Conservation (phyloP, 2,888 invertebrate species). For the Anoplius nigerrimus region DNA sequence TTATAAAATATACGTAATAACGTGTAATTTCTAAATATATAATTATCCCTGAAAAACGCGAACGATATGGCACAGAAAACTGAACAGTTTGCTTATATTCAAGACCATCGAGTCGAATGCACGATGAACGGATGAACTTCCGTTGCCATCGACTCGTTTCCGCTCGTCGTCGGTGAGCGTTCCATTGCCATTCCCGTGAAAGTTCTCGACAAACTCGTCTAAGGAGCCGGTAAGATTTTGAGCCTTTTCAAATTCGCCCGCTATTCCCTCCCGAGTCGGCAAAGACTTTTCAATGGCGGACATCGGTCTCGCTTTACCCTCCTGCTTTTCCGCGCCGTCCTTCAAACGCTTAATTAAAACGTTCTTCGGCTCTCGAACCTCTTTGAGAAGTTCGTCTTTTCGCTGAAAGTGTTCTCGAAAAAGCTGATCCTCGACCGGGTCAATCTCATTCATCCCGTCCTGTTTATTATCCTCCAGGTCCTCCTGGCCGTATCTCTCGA, state of each 20-base stretch:
- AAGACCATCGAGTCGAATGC: constrained; percentile 48
- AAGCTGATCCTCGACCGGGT: not conserved
- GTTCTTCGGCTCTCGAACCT: too few relatives aligned
- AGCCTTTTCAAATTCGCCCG: constrained; percentile 51
- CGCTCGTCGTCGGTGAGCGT: constrained; percentile 23
- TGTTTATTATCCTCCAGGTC: too few relatives aligned
- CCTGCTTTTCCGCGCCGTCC: not conserved
- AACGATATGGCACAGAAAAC: constrained; percentile 50
- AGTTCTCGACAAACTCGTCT: constrained; percentile 55
- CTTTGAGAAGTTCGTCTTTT: too few relatives aligned
- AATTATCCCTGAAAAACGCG: constrained; percentile 26
- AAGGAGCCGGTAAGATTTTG: constrained; percentile 57
- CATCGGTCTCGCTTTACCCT: not conserved
- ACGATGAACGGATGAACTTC: constrained; percentile 16
- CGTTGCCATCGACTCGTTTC: constrained; percentile 14
- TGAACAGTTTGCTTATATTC: constrained; percentile 60
- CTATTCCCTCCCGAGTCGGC: constrained; percentile 56
- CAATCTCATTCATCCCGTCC: too few relatives aligned
- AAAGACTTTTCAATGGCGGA: constrained; percentile 53
- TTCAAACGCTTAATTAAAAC: not conserved
- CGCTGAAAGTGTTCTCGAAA: not conserved
- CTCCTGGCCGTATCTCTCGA: not conserved
- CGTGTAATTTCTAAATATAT: too few relatives aligned
- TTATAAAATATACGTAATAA: too few relatives aligned
- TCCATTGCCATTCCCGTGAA: constrained; percentile 50